Evolutionary conservation across 1,140 invertebrate species (phyloP).

Genomic region (Trichoplusia ni): DNA sequence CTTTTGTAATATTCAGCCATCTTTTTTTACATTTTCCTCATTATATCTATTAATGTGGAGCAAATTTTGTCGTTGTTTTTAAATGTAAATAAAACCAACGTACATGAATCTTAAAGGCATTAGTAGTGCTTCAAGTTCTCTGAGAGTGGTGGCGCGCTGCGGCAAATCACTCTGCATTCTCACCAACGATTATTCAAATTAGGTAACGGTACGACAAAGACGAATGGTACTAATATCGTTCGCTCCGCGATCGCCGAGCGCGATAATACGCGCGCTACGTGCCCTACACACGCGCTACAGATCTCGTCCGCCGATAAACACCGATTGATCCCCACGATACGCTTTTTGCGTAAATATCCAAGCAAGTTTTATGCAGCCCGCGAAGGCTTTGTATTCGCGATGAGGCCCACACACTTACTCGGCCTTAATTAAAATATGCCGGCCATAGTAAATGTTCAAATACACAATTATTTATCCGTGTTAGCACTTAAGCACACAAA

Average conservation of each 20-base stretch:
- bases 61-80: slow-evolving; percentile 20
- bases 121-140: slow-evolving; percentile 21
- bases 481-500: neutral
- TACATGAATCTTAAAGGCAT: slow-evolving; percentile 23
- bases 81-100: slow-evolving; percentile 16
- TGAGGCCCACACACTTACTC: slow-evolving; percentile 33
- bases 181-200: slow-evolving; percentile 80
- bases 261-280: slow-evolving; percentile 65
- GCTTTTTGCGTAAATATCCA: slow-evolving; percentile 78
- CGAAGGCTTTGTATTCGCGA: slow-evolving; percentile 42
- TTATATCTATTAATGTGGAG: slow-evolving; percentile 21
- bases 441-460: no score
- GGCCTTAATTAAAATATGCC: slow-evolving; percentile 14
- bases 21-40: slow-evolving; percentile 41
- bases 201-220: slow-evolving; percentile 78
- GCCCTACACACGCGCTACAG: slow-evolving; percentile 69
- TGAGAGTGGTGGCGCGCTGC: slow-evolving; percentile 25
- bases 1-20: slow-evolving; percentile 36
- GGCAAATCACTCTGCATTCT: slow-evolving; percentile 70
- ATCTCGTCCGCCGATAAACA: slow-evolving; percentile 68
- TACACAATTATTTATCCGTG: no score
- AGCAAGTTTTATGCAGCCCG: slow-evolving; percentile 59
- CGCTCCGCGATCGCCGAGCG: slow-evolving; percentile 57
- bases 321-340: slow-evolving; percentile 73
- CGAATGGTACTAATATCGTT: slow-evolving; percentile 79